Evolutionary conservation across 2,113 vertebrate species (phyloP), one percentile per base, ranked within the genome.

Genomic region (Nothoprocta pentlandii): DNA sequence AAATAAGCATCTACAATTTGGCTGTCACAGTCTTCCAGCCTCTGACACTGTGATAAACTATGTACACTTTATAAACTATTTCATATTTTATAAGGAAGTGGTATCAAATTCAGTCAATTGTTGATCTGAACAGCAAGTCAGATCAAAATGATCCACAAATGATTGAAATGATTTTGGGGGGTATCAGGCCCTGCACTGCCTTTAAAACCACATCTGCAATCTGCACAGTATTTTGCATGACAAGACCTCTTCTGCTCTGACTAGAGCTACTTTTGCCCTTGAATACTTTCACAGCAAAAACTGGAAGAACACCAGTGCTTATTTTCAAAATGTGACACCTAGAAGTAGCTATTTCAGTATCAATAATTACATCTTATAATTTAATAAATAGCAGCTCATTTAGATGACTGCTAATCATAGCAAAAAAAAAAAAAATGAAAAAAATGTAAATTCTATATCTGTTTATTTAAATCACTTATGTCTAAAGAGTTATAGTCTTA

Each of bases 291-390:
- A 68, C 2, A 71, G 21, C 83, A 85, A 94, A 88, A 53, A 64
- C 66, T 62, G 42, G 51, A 86, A 87, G 93, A 88, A 15, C 16
- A 78, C 26, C 75, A 88, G 75, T 58, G 53, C 7, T 41, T 92
- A 90, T 94, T 96, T 96, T 84, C 80, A 91, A 93, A 90, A 88
- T 0, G 7, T 90, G 41, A 86, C 79, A 64, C 32, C 56, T 81
- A 93, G 64, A 91, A 95, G 56, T 80, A 91, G 80, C 47, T 94
- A 95, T 95, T 95, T 96, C 93, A 81, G 42, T 95, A 90, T 86
- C 85, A 90, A 85, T 95, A 94, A 94, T 93, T 96, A 56, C 77
- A 49, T 87, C 77, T 95, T 81, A 42, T 69, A 64, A 95, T 78
- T 93, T 92, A 87, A 96, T 90, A 92, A 95, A 94, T 81, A 94